Conservation (phyloP, 1,140 invertebrate species). For the Drosophila eugracilis region DNA sequence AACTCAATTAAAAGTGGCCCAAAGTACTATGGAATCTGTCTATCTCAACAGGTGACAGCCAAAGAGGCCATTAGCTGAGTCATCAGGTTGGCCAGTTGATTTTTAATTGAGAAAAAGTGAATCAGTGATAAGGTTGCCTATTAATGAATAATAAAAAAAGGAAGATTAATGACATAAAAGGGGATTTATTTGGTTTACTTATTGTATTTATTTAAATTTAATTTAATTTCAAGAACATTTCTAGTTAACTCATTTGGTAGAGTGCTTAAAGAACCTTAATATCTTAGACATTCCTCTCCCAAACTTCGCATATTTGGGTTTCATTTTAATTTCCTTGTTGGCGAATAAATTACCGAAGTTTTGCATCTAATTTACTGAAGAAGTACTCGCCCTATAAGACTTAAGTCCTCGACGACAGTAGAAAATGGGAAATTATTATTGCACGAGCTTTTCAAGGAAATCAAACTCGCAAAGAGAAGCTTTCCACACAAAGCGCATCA, state of each 20-base stretch:
- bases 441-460: slow-evolving; percentile 15
- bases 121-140: too few relatives aligned
- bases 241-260: background rate
- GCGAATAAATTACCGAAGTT: slow-evolving; percentile 36
- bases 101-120: background rate
- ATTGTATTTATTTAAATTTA: background rate
- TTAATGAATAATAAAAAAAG: background rate
- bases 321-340: slow-evolving; percentile 19
- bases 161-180: too few relatives aligned
- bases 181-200: too few relatives aligned
- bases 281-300: background rate
- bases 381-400: slow-evolving; percentile 1
- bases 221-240: too few relatives aligned
- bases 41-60: slow-evolving; percentile 34
- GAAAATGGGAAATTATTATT: slow-evolving; percentile 27
- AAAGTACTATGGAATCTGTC: slow-evolving; percentile 15
- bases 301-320: slow-evolving; percentile 10
- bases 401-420: slow-evolving; percentile 17
- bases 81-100: background rate
- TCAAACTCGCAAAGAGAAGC: slow-evolving; percentile 12
- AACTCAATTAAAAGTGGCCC: slow-evolving; percentile 73
- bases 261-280: background rate
- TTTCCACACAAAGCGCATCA: slow-evolving; percentile 42
- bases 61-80: slow-evolving; percentile 8
- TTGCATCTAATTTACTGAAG: slow-evolving; percentile 23